Conservation (phyloP, 2,113 vertebrate genomes). For the Numida meleagris region DNA sequence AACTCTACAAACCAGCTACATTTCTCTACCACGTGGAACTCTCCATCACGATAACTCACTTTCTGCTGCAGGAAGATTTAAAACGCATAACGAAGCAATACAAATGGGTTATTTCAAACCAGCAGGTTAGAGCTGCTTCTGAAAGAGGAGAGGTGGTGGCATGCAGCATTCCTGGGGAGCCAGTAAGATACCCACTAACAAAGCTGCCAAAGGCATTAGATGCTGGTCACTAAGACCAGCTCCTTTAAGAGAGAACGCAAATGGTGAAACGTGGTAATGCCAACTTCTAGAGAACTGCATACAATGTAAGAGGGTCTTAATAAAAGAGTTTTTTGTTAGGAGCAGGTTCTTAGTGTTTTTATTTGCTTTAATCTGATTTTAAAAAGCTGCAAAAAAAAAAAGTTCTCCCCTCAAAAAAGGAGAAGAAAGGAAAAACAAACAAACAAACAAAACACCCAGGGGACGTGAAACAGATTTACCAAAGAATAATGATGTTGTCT, state of each 20-base stretch:
- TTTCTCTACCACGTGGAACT: neutral
- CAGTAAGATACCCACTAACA: neutral
- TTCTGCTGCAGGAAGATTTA: neutral
- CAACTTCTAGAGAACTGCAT: neutral
- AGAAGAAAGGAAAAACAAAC: neutral
- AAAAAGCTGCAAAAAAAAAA: neutral
- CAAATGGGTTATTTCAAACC: neutral
- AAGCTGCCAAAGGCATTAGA: neutral
- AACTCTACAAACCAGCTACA: neutral
- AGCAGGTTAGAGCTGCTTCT: neutral
- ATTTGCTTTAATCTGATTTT: neutral
- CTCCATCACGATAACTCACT: neutral
- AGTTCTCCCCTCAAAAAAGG: neutral
- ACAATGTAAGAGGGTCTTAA: neutral
- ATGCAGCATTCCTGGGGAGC: fast-evolving
- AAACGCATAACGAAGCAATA: neutral
- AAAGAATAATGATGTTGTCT: conserved; percentile 24
- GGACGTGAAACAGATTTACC: conserved; percentile 24
- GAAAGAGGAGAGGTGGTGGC: neutral
- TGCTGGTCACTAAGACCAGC: neutral
- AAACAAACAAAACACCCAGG: neutral
- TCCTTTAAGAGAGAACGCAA: neutral
- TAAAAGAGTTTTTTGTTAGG: neutral
- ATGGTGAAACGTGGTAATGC: neutral
- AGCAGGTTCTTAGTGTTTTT: neutral